These are phyloP conservation scores for Himantopus leucocephalus DNA, from an alignment of 2,113 vertebrate species.

Conservation along the genomic window DNA sequence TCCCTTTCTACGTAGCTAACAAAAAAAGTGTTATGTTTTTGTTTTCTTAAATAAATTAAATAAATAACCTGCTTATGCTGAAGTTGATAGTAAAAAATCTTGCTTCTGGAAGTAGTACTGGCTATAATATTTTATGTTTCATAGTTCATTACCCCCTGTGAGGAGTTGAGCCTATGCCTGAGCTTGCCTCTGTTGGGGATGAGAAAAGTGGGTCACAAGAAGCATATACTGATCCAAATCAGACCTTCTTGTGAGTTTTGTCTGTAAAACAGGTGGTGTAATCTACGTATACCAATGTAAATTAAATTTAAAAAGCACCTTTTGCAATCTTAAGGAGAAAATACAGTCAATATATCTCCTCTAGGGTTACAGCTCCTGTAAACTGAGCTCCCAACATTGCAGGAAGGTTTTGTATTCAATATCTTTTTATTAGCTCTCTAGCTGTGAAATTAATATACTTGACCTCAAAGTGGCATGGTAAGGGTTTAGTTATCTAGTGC, in stretches of 20 bases:
- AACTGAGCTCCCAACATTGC: neutral
- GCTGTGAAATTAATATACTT: neutral
- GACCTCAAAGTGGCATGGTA: neutral
- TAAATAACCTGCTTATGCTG: neutral
- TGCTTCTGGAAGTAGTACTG: neutral
- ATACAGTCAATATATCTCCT: neutral
- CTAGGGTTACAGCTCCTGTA: neutral
- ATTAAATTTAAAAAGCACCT: neutral
- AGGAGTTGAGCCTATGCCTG: neutral
- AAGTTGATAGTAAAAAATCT: neutral
- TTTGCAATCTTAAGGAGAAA: neutral
- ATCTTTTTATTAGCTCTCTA: neutral
- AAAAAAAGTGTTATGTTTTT: neutral
- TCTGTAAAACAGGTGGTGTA: neutral
- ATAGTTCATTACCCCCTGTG: neutral
- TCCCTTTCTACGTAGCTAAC: neutral
- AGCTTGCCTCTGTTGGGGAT: neutral
- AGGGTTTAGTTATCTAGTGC: neutral
- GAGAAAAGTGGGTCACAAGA: neutral
- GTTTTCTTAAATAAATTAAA: neutral
- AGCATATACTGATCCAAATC: neutral
- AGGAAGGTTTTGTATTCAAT: neutral
- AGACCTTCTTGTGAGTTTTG: neutral
- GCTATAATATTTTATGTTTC: neutral
- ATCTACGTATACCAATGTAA: neutral